Evolutionary conservation across 1,140 invertebrate genomes (phyloP).

Genomic region (Aphelinus certus): DNA sequence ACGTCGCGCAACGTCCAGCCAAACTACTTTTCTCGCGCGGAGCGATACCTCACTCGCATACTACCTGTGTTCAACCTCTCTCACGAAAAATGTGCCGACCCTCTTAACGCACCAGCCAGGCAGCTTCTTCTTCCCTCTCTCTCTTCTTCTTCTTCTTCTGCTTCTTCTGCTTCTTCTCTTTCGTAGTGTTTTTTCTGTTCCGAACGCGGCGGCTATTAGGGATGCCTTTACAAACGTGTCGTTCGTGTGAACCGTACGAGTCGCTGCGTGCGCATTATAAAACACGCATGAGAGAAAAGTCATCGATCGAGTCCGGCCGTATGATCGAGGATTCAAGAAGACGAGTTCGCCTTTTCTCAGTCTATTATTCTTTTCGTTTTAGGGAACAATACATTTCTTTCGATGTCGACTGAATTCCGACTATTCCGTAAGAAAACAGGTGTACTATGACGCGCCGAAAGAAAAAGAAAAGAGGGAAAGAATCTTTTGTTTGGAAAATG

Average conservation of each 20-base stretch:
- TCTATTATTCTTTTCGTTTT: slow-evolving; percentile 8
- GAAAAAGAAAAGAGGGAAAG: not conserved
- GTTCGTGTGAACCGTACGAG: not conserved
- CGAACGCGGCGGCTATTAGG: slow-evolving; percentile 50
- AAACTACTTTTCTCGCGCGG: slow-evolving; percentile 48
- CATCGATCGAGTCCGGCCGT: slow-evolving; percentile 1
- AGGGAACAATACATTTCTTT: slow-evolving; percentile 18
- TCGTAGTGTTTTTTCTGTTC: not conserved
- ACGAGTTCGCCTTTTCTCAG: slow-evolving; percentile 5
- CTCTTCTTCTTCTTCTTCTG: not conserved
- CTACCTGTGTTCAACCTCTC: slow-evolving; percentile 45
- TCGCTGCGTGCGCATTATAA: not conserved
- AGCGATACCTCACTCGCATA: slow-evolving; percentile 29
- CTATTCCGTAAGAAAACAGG: not conserved
- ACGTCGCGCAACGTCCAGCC: slow-evolving; percentile 20
- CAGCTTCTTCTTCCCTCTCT: slow-evolving; percentile 39
- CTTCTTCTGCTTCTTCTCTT: not conserved
- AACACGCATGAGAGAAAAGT: not conserved
- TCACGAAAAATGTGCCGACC: slow-evolving; percentile 55
- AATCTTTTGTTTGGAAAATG: not conserved
- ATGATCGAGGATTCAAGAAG: not conserved
- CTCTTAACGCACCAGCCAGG: slow-evolving; percentile 48
- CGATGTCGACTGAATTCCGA: not conserved
- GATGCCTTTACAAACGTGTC: slow-evolving; percentile 48
- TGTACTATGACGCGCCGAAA: slow-evolving; percentile 18